Base-by-base conservation (phyloP, 2,888 invertebrate genomes). In the Phlogophora meticulosa region DNA sequence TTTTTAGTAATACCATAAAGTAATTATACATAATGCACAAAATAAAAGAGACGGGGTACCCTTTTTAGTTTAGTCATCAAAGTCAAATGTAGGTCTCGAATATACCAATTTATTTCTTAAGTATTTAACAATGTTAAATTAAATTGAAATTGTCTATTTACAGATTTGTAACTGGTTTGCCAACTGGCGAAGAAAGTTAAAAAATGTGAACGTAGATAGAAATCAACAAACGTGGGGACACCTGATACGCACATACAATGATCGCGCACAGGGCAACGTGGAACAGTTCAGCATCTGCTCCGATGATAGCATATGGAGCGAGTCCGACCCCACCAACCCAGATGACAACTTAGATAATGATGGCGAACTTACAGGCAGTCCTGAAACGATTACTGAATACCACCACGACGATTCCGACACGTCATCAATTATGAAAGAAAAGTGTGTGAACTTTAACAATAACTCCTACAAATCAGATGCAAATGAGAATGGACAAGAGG, bases 121-220 rank as follows among this genome's bases (percentile, higher is more conserved):
- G 17, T 38, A 56, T 3, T 0, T 28, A 17, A 40, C 40, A 32
- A 32, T 28, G 4, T n/a, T 20, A 20, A 20, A 24, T 34, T 52
- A 15, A 52, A n/a, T 49, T n/a, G 1, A 40, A 51, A 46, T 48
- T 57, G n/a, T 77, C 36, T 75, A 42, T 68, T 92, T 91, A 55
- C 92, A 97, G 97, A 97, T 97, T 65, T 97, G 97, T 84, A 98
- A 98, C 90, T 98, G 98, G 98, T 98, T 98, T 88, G 98, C 98
- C n/a, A 98, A 98, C 85, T 98, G 98, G 98, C 95, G 98, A 69
- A 93, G 98, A 83, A 98, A 98, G 88, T 91, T 98, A 65, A 97
- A 97, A 91, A 97, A 97, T 87, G 97, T 97, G 0, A 97, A 97
- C 75, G 96, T 96, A 46, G 97, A 97, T 84, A 96, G 96, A 55